These are phyloP conservation scores for Festucalex cinctus DNA, from an alignment of 2,113 vertebrate genomes.

Conservation along the genomic window DNA sequence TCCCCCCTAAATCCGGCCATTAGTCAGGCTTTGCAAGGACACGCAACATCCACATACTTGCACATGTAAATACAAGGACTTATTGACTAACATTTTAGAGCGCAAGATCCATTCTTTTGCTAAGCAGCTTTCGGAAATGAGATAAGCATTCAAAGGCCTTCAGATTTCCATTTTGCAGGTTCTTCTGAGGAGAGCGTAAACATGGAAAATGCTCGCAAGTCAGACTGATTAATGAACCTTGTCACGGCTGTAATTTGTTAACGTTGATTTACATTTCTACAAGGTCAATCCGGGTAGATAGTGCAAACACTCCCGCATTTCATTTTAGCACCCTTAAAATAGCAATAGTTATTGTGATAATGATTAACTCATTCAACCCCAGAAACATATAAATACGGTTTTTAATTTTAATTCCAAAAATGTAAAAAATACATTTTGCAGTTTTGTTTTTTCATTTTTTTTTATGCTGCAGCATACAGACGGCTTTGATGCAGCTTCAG, in stretches of 20 bases:
- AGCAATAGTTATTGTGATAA: not conserved
- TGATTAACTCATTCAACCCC: too few species aligned
- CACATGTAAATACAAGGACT: constrained; percentile 37
- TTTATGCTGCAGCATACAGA: too few species aligned
- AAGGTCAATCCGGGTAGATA: constrained; percentile 19
- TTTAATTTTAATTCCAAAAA: too few species aligned
- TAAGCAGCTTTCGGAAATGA: constrained; percentile 11
- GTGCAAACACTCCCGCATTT: not conserved
- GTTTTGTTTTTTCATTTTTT: too few species aligned
- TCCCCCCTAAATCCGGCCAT: constrained; percentile 54
- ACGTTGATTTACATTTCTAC: constrained; percentile 18
- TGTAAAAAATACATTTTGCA: too few species aligned
- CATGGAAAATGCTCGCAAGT: constrained; percentile 1
- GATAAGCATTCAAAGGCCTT: constrained; percentile 9
- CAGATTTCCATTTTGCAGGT: constrained; percentile 5
- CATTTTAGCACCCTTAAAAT: not conserved
- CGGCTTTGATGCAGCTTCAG: too few species aligned
- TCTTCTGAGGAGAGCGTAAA: constrained; percentile 4
- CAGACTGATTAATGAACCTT: constrained; percentile 27
- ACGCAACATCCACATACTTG: constrained; percentile 28
- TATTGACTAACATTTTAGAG: constrained; percentile 23
- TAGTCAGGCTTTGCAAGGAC: constrained; percentile 50
- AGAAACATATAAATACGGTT: too few species aligned
- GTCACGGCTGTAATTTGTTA: constrained; percentile 11
- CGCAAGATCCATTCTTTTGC: constrained; percentile 10